These are phyloP conservation scores for Eriosoma lanigerum DNA, from an alignment of 1,140 invertebrate genomes.

Conservation along the genomic window DNA sequence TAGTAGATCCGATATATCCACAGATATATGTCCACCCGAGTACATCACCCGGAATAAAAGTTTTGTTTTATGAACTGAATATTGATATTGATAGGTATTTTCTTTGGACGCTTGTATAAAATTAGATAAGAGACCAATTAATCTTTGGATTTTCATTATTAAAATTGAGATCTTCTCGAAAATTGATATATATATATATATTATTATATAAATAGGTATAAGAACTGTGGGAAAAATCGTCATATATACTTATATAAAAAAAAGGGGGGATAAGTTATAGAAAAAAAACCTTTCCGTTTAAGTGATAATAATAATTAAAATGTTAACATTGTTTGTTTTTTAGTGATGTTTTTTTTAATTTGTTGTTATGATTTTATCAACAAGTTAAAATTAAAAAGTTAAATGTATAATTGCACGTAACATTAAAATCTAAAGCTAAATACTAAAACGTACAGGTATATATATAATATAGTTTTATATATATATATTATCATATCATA, in stretches of 20 bases:
- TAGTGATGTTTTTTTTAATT: neutral
- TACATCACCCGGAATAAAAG: conserved; percentile 13
- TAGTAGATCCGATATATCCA: neutral
- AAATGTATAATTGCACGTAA: conserved; percentile 50
- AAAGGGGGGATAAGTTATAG: neutral
- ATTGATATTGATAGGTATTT: too few relatives aligned
- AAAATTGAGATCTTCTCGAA: conserved; percentile 49
- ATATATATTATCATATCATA: neutral
- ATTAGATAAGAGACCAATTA: conserved; percentile 51
- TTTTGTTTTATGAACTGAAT: neutral
- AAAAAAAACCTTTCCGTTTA: neutral
- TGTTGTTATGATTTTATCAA: conserved; percentile 16
- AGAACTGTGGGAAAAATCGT: neutral
- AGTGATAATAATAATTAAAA: too few relatives aligned
- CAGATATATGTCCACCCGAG: too few relatives aligned
- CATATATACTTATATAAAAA: conserved; percentile 6
- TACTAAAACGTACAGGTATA: conserved; percentile 33
- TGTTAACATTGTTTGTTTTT: neutral
- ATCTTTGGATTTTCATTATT: conserved; percentile 48
- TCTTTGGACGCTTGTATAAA: too few relatives aligned
- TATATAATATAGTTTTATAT: conserved; percentile 25
- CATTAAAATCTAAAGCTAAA: conserved; percentile 42
- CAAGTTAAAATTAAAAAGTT: conserved; percentile 39
- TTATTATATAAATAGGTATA: too few relatives aligned
- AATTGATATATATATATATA: neutral